phyloP scores from a whole-genome alignment of 1,140 invertebrate genomes.

The Hesperophylax magnus region DNA sequence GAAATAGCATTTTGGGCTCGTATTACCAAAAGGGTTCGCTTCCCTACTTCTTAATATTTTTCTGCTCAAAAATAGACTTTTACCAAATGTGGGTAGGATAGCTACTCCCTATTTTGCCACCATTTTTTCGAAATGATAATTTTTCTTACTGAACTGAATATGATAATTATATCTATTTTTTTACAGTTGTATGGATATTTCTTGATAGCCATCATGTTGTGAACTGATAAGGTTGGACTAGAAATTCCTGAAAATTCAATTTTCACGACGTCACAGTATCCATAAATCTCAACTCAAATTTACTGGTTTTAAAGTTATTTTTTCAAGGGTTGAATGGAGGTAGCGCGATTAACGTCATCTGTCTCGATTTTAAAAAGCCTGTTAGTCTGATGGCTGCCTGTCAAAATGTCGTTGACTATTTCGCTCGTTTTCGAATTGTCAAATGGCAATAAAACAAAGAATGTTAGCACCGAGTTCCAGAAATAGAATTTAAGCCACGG shows the following conservation, averaged over 20 bases:
- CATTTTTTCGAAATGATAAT: background rate
- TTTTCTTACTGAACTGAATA: background rate
- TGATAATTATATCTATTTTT: background rate
- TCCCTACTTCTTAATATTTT: background rate
- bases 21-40: background rate
- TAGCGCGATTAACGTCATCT: no score
- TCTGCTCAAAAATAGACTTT: background rate
- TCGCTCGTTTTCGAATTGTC: slow-evolving; percentile 1
- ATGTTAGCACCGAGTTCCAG: background rate
- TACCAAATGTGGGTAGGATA: background rate
- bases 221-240: no score
- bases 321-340: no score
- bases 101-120: no score
- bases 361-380: background rate
- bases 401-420: slow-evolving; percentile 14
- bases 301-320: no score
- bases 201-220: background rate
- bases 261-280: no score
- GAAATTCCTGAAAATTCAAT: no score
- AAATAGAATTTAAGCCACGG: no score
- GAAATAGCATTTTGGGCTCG: background rate
- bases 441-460: slow-evolving; percentile 4
- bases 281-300: no score
- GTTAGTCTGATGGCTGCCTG: background rate
- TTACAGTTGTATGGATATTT: background rate